phyloP scores from a whole-genome alignment of 23 tunicate genomes.

The Ciona savignyi region DNA sequence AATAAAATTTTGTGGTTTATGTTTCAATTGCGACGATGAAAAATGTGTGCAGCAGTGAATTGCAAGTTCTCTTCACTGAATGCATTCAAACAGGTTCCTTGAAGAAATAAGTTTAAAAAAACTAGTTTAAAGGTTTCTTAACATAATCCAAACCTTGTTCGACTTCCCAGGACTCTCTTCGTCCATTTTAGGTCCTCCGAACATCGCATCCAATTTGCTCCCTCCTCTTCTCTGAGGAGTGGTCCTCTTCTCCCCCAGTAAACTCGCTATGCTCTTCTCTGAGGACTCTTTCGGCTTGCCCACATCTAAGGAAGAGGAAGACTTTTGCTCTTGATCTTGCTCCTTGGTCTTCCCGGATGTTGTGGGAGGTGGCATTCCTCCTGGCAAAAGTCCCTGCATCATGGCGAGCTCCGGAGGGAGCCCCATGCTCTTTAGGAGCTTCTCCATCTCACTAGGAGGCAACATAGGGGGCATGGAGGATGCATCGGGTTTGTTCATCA shows the following conservation, averaged over 20 bases:
- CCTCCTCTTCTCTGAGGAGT: slow-evolving; percentile 31
- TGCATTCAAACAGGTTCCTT: too few relatives aligned
- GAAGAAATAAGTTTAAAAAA: too few relatives aligned
- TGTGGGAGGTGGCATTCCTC: slow-evolving; percentile 23
- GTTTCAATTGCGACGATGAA: too few relatives aligned
- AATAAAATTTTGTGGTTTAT: too few relatives aligned
- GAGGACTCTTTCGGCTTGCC: slow-evolving; percentile 2
- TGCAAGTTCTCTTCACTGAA: too few relatives aligned
- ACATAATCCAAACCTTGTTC: slow-evolving; percentile 19
- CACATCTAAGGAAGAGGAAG: slow-evolving; percentile 2
- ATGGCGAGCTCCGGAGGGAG: slow-evolving; percentile 56
- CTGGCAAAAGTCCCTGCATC: slow-evolving; percentile 41
- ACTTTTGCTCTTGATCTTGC: not conserved
- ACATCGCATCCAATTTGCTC: slow-evolving; percentile 67
- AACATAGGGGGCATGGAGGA: slow-evolving; percentile 5
- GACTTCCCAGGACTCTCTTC: slow-evolving; percentile 35
- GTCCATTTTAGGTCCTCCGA: slow-evolving; percentile 27
- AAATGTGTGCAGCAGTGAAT: too few relatives aligned
- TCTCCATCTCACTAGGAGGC: slow-evolving; percentile 58
- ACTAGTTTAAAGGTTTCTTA: not conserved
- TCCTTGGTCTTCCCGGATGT: not conserved
- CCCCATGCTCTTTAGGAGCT: slow-evolving; percentile 64
- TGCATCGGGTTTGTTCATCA: slow-evolving; percentile 39
- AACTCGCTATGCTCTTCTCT: slow-evolving; percentile 14
- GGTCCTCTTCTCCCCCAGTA: slow-evolving; percentile 25